A percentile compares a stretch with the other conserved stretches of the same genome.
Conservation (phyloP, 2,797 vertebrate species). For the Huso huso region DNA sequence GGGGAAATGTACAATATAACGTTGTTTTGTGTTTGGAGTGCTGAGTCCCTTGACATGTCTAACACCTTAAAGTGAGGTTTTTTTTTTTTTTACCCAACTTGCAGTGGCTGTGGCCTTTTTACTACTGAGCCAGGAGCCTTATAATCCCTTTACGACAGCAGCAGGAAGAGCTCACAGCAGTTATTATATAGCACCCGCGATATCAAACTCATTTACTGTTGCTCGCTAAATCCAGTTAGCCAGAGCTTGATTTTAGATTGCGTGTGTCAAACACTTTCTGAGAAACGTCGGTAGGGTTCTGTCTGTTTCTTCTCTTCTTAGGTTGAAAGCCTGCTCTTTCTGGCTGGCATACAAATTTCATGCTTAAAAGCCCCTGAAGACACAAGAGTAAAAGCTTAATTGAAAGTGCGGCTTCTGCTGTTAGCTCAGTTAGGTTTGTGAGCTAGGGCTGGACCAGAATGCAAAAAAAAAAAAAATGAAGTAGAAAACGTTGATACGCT, state of each 20-base stretch:
- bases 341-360: constrained; percentile 39
- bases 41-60: too few relatives aligned
- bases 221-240: too few relatives aligned
- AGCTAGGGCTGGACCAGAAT: background rate
- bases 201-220: too few relatives aligned
- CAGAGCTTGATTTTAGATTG: too few relatives aligned
- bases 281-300: background rate
- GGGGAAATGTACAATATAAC: too few relatives aligned
- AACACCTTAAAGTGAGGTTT: too few relatives aligned
- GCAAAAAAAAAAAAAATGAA: background rate
- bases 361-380: constrained; percentile 37
- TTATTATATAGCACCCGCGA: background rate
- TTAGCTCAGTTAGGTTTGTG: constrained; percentile 32
- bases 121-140: background rate
- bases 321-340: constrained; percentile 13
- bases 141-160: constrained; percentile 7
- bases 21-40: too few relatives aligned
- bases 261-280: too few relatives aligned
- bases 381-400: constrained; percentile 40
- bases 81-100: too few relatives aligned
- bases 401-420: constrained; percentile 44
- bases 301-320: background rate
- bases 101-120: too few relatives aligned
- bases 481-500: background rate
- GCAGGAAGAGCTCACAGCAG: background rate